phyloP scores from a whole-genome alignment of 2,797 vertebrate genomes.

The Galago senegalensis region DNA sequence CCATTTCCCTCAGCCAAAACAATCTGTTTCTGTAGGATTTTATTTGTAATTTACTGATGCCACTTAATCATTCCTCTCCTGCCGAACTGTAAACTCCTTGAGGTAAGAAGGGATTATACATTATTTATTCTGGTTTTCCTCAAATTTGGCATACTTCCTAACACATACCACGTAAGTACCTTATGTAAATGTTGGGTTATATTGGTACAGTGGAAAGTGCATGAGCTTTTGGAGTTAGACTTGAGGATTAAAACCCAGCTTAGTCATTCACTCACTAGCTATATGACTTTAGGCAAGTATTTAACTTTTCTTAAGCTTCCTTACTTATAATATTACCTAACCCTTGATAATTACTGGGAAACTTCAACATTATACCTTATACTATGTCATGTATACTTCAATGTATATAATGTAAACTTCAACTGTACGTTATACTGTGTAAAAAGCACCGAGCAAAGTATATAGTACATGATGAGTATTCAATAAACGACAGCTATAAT shows the following conservation, averaged over 20 bases:
- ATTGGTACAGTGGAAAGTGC: background rate
- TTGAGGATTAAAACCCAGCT: background rate
- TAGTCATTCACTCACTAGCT: background rate
- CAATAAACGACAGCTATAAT: conserved; percentile 25
- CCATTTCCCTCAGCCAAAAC: background rate
- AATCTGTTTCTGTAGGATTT: background rate
- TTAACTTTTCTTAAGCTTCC: conserved; percentile 43
- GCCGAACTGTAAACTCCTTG: background rate
- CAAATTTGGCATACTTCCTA: conserved; percentile 28
- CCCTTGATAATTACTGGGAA: conserved; percentile 29
- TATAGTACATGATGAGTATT: background rate
- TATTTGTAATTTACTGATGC: conserved; percentile 18
- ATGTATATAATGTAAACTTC: no score
- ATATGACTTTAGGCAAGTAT: background rate
- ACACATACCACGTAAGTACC: background rate
- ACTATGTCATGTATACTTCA: no score
- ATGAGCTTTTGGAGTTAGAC: background rate
- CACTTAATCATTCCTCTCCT: background rate
- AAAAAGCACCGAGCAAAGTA: background rate
- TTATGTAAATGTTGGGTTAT: background rate
- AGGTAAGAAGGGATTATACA: conserved; percentile 35
- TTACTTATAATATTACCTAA: conserved; percentile 16
- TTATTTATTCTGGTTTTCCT: conserved; percentile 53
- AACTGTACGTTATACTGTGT: background rate
- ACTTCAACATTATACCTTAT: background rate